phyloP scores from a whole-genome alignment of 2,888 invertebrate genomes.

The Morpho deidamia region DNA sequence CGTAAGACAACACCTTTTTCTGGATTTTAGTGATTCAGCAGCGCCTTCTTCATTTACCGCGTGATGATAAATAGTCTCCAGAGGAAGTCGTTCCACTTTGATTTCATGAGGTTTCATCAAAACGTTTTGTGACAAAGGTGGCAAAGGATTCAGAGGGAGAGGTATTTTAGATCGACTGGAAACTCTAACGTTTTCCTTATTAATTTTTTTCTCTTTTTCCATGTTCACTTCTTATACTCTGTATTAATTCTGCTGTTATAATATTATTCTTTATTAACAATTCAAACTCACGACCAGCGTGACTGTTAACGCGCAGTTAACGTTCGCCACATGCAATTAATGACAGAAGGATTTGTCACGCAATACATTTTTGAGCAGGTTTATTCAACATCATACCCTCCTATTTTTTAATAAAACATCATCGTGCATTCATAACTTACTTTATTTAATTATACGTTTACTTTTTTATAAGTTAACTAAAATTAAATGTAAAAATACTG shows the following conservation, averaged over 20 bases:
- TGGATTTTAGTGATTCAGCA: conserved; percentile 13
- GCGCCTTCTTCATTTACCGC: conserved; percentile 14
- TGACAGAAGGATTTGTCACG: no score
- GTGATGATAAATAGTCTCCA: conserved; percentile 40
- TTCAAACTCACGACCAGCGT: conserved; percentile 44
- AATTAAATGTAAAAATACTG: no score
- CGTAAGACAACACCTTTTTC: conserved; percentile 13
- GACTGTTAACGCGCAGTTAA: conserved; percentile 29
- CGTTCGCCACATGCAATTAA: no score
- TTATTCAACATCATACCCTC: no score
- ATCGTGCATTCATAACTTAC: no score
- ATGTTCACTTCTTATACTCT: neutral
- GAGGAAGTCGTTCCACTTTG: conserved; percentile 34
- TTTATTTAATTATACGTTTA: no score
- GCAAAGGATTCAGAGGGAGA: conserved; percentile 45
- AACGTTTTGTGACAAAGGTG: conserved; percentile 44
- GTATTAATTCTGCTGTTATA: conserved; percentile 3
- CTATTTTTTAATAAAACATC: no score
- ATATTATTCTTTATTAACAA: neutral
- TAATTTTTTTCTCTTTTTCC: conserved; percentile 45
- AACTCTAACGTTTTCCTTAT: neutral
- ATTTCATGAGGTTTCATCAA: conserved; percentile 26
- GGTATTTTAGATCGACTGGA: conserved; percentile 44
- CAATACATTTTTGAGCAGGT: no score
- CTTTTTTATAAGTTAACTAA: no score